Conservation (phyloP, 2,888 invertebrate species). For the Trisateles emortualis region DNA sequence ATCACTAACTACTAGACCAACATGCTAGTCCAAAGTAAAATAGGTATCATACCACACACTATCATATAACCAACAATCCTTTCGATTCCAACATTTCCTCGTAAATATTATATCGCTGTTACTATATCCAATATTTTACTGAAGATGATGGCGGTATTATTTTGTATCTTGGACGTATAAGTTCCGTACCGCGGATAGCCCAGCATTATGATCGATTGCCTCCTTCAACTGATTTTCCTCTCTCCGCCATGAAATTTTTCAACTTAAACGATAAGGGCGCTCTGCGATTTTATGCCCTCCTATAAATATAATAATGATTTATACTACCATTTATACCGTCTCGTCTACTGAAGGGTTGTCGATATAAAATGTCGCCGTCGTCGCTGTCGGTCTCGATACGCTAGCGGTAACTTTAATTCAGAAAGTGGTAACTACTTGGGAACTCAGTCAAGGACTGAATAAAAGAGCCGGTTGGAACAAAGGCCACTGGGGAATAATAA, state of each 20-base stretch:
- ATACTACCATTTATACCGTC: conserved; percentile 59
- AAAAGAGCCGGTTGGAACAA: conserved; percentile 66
- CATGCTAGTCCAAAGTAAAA: no score
- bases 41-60: no score
- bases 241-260: conserved; percentile 76
- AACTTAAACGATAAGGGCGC: conserved; percentile 76
- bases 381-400: conserved; percentile 47
- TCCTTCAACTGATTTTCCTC: conserved; percentile 72
- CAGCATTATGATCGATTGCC: conserved; percentile 72
- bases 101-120: conserved; percentile 21
- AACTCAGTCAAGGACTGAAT: conserved; percentile 57
- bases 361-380: conserved; percentile 58
- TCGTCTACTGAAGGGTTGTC: conserved; percentile 55
- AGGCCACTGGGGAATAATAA: conserved; percentile 67
- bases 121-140: conserved; percentile 57
- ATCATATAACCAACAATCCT: no score
- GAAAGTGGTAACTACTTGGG: conserved; percentile 59
- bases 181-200: conserved; percentile 66
- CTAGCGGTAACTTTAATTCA: conserved; percentile 50
- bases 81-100: background rate
- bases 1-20: no score
- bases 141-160: conserved; percentile 63
- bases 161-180: conserved; percentile 70
- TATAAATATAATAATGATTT: conserved; percentile 73
- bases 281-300: conserved; percentile 62